These are phyloP conservation scores for Sinella curviseta DNA, from an alignment of 1,140 invertebrate genomes.

Conservation along the genomic window DNA sequence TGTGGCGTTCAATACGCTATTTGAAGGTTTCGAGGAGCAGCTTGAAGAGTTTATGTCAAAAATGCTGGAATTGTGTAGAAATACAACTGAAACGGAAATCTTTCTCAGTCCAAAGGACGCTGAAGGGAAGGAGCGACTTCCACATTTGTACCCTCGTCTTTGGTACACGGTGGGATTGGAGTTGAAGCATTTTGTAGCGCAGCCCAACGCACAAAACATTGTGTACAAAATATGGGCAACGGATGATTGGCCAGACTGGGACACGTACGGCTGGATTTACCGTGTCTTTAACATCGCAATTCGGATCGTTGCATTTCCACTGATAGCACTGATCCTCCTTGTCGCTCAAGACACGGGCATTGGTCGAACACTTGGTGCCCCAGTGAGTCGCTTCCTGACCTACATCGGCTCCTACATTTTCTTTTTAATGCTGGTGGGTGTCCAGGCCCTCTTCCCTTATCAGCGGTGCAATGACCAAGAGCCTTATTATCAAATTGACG, in stretches of 20 bases:
- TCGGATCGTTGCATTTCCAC: neutral
- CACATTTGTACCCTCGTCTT: conserved; percentile 62
- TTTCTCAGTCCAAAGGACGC: conserved; percentile 62
- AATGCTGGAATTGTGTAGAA: conserved; percentile 60
- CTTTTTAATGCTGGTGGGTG: neutral
- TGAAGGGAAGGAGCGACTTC: conserved; percentile 51
- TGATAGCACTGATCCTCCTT: neutral
- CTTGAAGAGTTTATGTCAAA: conserved; percentile 21
- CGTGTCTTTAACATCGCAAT: neutral
- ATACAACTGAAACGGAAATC: conserved; percentile 67
- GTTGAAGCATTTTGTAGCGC: conserved; percentile 73
- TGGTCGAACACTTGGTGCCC: neutral
- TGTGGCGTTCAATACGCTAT: conserved; percentile 62
- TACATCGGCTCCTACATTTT: neutral
- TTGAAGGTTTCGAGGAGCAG: conserved; percentile 55
- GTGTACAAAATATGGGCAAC: conserved; percentile 16
- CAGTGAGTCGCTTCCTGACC: neutral
- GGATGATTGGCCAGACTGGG: conserved; percentile 8
- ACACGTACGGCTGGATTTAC: neutral
- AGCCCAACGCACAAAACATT: conserved; percentile 67
- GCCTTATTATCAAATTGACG: neutral
- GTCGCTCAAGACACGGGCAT: neutral
- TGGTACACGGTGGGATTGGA: conserved; percentile 70
- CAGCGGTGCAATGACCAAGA: neutral
- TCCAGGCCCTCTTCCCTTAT: neutral